Base-by-base conservation (phyloP, 2,888 invertebrate genomes). In the Eupithecia vulgata region DNA sequence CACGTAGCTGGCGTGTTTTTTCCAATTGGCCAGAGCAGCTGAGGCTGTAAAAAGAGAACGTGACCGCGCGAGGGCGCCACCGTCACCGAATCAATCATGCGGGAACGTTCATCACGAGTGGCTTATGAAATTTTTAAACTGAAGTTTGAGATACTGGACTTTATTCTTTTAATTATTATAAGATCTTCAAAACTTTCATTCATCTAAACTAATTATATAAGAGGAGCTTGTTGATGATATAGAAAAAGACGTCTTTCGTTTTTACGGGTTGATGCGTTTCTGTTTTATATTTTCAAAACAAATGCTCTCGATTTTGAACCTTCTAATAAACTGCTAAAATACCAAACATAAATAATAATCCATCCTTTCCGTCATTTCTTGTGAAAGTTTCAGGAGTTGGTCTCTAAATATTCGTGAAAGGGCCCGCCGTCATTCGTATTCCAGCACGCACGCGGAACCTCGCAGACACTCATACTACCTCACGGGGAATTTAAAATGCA, bases 31-130 rank as follows among this genome's bases (percentile, higher is more conserved):
- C 78, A 79, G 81, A 85, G 87, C 91, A 93, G 91, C 93, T 93
- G 93, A 89, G 90, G 91, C 83, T 88, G 91, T 94, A 94, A 94
- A 94, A 91, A 81, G 82, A 85, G 86, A 81, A 94, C 94, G 94
- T 94, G 94, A 92, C 93, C 75, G 72, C 67, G 69, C 62, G 72
- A 62, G 40, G 61, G 40, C 70, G 71, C 65, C 34, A 59, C 61
- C 40, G 65, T 17, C 40, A 25, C 21, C 21, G n/a, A 42, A 65
- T 65, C 65, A 25, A 40, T 65, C 65, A 65, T 65, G 65, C 37
- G 52, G 62, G 40, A 30, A 34, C 42, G 61, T 61, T 25, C 65
- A 65, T 40, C 65, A 65, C 65, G 25, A 34, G 17, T 21, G 34
- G 17, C 8, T 34, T 61, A 17, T 17, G 7, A 61, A 0, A 30